Evolutionary conservation across 2,888 invertebrate genomes (phyloP).

Genomic region (Drosophila colorata): DNA sequence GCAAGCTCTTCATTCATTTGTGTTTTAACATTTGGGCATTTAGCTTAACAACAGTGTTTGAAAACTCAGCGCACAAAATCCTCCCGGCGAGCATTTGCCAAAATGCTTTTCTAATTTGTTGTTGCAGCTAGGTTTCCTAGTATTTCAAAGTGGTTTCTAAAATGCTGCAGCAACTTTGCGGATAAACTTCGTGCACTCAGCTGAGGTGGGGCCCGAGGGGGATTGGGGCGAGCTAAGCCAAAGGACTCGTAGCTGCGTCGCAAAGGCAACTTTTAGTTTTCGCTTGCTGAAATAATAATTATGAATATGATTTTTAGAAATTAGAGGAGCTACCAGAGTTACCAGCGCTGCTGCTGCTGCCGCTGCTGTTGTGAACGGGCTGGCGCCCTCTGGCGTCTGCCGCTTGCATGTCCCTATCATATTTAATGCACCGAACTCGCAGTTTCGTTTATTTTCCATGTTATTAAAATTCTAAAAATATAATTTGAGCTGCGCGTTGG

Average conservation of each 20-base stretch:
- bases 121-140: slow-evolving; percentile 14
- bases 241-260: slow-evolving; percentile 24
- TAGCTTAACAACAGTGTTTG: slow-evolving; percentile 37
- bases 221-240: slow-evolving; percentile 3
- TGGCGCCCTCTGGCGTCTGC: slow-evolving; percentile 24
- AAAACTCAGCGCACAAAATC: slow-evolving; percentile 21
- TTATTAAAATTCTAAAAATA: slow-evolving; percentile 73
- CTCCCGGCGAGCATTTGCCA: slow-evolving; percentile 22
- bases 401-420: slow-evolving; percentile 24
- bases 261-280: slow-evolving; percentile 68
- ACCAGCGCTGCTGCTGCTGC: slow-evolving; percentile 3
- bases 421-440: slow-evolving; percentile 40
- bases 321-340: slow-evolving; percentile 33
- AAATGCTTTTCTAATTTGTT: slow-evolving; percentile 45
- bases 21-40: slow-evolving; percentile 29
- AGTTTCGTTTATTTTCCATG: slow-evolving; percentile 49
- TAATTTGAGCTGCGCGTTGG: slow-evolving; percentile 45
- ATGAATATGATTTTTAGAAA: slow-evolving; percentile 68
- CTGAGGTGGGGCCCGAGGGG: not conserved
- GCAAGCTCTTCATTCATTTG: slow-evolving; percentile 13
- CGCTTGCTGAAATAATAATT: slow-evolving; percentile 73
- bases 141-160: slow-evolving; percentile 41
- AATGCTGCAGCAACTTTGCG: slow-evolving; percentile 36
- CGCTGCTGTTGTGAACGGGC: not conserved
- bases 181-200: slow-evolving; percentile 52